phyloP scores from a whole-genome alignment of 2,797 vertebrate species.

The Rallus crepitans region DNA sequence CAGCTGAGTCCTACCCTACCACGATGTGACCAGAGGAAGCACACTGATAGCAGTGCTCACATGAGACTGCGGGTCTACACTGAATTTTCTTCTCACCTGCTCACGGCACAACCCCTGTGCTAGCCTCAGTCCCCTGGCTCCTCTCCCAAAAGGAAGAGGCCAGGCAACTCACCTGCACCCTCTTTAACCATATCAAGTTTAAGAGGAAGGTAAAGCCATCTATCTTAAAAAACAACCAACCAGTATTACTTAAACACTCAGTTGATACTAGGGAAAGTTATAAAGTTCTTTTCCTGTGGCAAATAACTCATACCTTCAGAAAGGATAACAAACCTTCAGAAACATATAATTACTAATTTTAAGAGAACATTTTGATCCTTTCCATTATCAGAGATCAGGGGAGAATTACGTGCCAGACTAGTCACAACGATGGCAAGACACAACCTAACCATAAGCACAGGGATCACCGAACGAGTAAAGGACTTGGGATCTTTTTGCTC shows the following conservation, averaged over 20 bases:
- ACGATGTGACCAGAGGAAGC: background rate
- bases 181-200: background rate
- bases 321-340: background rate
- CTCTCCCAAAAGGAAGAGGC: background rate
- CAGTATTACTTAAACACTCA: background rate
- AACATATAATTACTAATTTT: background rate
- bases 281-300: background rate
- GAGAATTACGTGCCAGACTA: background rate
- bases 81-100: background rate
- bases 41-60: fast-evolving
- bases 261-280: background rate
- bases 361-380: constrained; percentile 27
- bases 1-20: background rate
- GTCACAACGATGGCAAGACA: background rate
- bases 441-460: background rate
- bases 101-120: background rate
- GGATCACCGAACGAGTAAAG: background rate
- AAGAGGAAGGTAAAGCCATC: background rate
- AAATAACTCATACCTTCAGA: background rate
- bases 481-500: background rate
- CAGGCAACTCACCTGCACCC: background rate
- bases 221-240: background rate
- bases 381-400: background rate
- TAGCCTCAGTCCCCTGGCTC: background rate
- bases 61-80: fast-evolving